Percentiles rank a stretch among this genome's conserved stretches.
phyloP scores from a whole-genome alignment of 2,888 invertebrate species.

The Apomyelois bistriatella region DNA sequence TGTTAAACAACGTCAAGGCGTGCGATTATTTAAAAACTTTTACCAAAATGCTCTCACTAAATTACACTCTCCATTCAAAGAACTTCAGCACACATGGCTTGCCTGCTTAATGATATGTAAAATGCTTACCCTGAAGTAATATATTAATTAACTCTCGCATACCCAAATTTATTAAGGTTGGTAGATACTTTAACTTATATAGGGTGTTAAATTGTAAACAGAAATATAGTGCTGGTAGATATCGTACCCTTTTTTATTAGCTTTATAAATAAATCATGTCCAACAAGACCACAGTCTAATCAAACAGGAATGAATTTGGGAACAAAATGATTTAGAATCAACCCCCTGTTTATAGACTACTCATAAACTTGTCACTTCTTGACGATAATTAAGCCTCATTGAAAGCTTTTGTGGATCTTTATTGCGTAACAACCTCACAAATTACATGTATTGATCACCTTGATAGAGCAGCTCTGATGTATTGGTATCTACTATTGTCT shows the following conservation, averaged over 20 bases:
- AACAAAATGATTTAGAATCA: constrained; percentile 59
- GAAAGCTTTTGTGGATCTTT: constrained; percentile 44
- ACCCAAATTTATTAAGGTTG: neutral
- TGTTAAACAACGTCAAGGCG: constrained; percentile 60
- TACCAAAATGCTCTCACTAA: constrained; percentile 41
- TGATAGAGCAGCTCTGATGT: constrained; percentile 11
- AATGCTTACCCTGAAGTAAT: constrained; percentile 17
- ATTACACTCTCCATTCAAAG: constrained; percentile 44
- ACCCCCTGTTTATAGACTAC: constrained; percentile 48
- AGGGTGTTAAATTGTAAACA: constrained; percentile 11
- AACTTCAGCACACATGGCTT: constrained; percentile 48
- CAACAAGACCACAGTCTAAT: constrained; percentile 40
- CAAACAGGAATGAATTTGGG: constrained; percentile 39
- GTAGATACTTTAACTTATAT: constrained; percentile 7
- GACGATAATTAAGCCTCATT: constrained; percentile 55
- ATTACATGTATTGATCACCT: constrained; percentile 31
- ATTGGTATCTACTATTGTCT: neutral
- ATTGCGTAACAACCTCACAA: constrained; percentile 31
- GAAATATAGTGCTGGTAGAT: constrained; percentile 11
- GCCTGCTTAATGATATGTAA: constrained; percentile 42
- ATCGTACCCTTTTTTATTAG: constrained; percentile 34
- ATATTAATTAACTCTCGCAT: constrained; percentile 9
- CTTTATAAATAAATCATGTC: constrained; percentile 52
- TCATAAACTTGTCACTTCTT: constrained; percentile 59
- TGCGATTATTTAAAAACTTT: constrained; percentile 49